These are phyloP conservation scores for Invenusta paracnida DNA, from an alignment of 2,888 invertebrate species.

Conservation along the genomic window DNA sequence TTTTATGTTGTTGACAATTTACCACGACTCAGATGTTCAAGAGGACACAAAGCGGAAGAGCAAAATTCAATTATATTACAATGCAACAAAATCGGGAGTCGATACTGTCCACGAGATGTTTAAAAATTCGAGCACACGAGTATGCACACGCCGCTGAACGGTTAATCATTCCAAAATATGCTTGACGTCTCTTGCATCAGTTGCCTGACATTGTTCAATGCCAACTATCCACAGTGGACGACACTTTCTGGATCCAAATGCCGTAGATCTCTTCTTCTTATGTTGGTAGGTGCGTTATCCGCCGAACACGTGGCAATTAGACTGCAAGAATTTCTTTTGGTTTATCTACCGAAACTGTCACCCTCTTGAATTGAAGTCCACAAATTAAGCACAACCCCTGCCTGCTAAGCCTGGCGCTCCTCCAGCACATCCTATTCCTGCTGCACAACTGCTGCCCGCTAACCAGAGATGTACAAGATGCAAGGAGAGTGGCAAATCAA, in stretches of 20 bases:
- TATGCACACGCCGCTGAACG: neutral
- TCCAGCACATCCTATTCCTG: neutral
- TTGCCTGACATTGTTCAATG: neutral
- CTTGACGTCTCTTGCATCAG: neutral
- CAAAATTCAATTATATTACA: too few species aligned
- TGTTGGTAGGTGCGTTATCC: neutral
- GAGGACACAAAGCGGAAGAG: too few species aligned
- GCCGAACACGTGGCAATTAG: neutral
- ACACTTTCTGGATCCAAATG: neutral
- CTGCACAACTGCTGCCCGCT: neutral
- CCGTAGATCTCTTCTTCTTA: neutral
- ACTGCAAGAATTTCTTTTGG: neutral
- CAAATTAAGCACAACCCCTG: neutral
- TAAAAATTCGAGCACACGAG: neutral
- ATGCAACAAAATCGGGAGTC: neutral
- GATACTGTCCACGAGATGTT: neutral
- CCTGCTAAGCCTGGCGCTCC: neutral
- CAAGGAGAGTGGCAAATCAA: neutral
- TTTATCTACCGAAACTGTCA: neutral
- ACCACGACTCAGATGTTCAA: too few species aligned
- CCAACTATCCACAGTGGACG: neutral
- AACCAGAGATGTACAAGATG: neutral
- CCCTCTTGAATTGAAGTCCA: neutral
- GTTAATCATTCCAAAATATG: neutral
- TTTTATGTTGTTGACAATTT: too few species aligned